Base-by-base conservation (phyloP, 2,797 vertebrate genomes). In the Florisuga fusca region DNA sequence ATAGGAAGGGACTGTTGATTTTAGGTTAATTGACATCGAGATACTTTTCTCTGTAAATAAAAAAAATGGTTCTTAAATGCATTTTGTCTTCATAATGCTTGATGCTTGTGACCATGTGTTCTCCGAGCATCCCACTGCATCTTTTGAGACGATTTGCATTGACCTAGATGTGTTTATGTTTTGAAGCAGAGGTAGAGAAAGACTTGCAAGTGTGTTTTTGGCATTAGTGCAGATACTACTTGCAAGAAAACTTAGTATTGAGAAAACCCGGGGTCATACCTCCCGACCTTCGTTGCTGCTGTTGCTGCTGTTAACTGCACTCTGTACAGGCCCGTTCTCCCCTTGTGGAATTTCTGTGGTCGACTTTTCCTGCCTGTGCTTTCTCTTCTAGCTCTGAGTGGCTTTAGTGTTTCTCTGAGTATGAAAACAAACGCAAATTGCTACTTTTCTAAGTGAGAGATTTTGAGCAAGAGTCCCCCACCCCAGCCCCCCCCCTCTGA, bases 361-460 rank as follows among this genome's bases (percentile, higher is more conserved):
- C 87, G 72, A 76, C 27, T 62, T 62, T 79, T 41, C 68, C 68
- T 73, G 6, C 67, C 84, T 59, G 48, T 85, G 41, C 67, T 86
- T 63, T 89, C 69, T 53, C 34, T 68, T 78, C 59, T 19, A 75
- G 46, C 33, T 66, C 18, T 23, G 59, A 68, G 94, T 95, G 96
- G 94, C 95, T 98, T 96, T 96, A 97, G 97, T 96, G 94, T 95
- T 90, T 96, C 80, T 91, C 97, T 96, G 95, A 96, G 88, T 94
- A 85, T 96, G 91, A 93, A 77, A 89, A 97, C 94, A 97, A 98
- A 97, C 96, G 94, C 95, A 97, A 97, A 95, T 91, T 59, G 59
- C 90, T 75, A 2, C 84, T 97, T 87, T 85, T 77, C 34, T 41
- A 57, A 82, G 58, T 62, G 59, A 93, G 33, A 89, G 62, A 77